Evolutionary conservation across 1,140 invertebrate genomes (phyloP), one percentile per base, ranked within the genome.

Genomic region (Drosophila grimshawi): DNA sequence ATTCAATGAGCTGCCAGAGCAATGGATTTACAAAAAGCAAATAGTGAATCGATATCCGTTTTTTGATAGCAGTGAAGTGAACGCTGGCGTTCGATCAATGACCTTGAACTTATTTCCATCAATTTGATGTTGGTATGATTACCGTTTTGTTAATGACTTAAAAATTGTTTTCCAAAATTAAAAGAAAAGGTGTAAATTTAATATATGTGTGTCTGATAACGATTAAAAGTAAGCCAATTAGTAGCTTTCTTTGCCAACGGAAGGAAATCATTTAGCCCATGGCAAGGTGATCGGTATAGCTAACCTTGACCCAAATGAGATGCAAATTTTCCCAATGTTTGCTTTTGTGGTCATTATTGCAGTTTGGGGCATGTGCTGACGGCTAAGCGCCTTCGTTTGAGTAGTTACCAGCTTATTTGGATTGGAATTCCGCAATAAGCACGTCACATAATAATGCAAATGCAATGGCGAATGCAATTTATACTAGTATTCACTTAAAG

Each of bases 31-130:
- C 80, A 73, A 85, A 89, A 86, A 37, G 53, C 53, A 63, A 33
- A 39, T 61, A 19, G 19, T 19, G 19, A 19, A 19, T 19, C 19
- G 52, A 74, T 51, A 72, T 37, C 51, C 64, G 10, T 64, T 57
- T 64, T 85, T 78, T 27, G 65, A 67, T 80, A 78, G 72, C 46
- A 48, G 30, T 27, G 5, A 49, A 27, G 27, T 33, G 19, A n/a
- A 45, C 37, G 41, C 49, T 74, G 56, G 72, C 85, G 85, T 56
- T 85, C 74, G 78, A 75, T 89, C 53, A 85, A 68, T 89, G 85
- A 89, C 85, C 85, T 89, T 89, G 85, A 89, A 89, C 85, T 89
- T 85, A 80, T 89, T 88, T 88, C 77, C 57, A 32, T 66, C 11
- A 51, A 59, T 52, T 79, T 64, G 51, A 62, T 69, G 71, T 63